Evolutionary conservation across 2,888 invertebrate genomes (phyloP).

Genomic region (Linnaemya vulpina): DNA sequence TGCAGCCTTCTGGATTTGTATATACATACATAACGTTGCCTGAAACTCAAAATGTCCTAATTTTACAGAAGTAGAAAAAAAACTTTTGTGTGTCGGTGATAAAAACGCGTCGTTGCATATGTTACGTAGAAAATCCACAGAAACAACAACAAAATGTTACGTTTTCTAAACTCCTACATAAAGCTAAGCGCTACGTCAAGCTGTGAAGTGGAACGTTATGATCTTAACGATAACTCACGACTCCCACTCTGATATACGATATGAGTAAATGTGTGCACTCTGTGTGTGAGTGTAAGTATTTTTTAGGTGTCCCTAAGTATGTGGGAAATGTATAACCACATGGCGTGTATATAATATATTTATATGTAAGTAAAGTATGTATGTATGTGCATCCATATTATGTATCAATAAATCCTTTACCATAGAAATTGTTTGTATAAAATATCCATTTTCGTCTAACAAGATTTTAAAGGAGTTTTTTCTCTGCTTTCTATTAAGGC

Average conservation of each 20-base stretch:
- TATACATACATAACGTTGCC: too few relatives aligned
- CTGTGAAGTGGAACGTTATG: too few relatives aligned
- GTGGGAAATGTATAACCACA: neutral
- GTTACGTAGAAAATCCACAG: too few relatives aligned
- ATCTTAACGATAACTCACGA: too few relatives aligned
- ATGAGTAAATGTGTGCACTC: neutral
- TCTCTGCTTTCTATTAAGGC: neutral
- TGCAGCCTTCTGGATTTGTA: too few relatives aligned
- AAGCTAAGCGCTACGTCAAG: too few relatives aligned
- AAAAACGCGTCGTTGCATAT: too few relatives aligned
- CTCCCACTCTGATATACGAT: neutral
- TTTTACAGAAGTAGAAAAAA: too few relatives aligned
- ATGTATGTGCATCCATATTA: neutral
- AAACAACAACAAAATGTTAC: too few relatives aligned
- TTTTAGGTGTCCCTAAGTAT: constrained; percentile 4
- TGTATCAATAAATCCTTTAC: constrained; percentile 6
- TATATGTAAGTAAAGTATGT: neutral
- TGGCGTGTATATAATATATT: neutral
- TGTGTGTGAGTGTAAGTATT: neutral
- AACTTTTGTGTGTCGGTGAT: too few relatives aligned
- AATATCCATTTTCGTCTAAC: constrained; percentile 49
- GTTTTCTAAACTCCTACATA: too few relatives aligned
- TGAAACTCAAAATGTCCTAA: too few relatives aligned
- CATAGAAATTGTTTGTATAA: constrained; percentile 45
- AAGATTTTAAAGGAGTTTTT: constrained; percentile 22